These are phyloP conservation scores for Ptyas mucosa DNA, from an alignment of 2,113 vertebrate species.

Conservation along the genomic window DNA sequence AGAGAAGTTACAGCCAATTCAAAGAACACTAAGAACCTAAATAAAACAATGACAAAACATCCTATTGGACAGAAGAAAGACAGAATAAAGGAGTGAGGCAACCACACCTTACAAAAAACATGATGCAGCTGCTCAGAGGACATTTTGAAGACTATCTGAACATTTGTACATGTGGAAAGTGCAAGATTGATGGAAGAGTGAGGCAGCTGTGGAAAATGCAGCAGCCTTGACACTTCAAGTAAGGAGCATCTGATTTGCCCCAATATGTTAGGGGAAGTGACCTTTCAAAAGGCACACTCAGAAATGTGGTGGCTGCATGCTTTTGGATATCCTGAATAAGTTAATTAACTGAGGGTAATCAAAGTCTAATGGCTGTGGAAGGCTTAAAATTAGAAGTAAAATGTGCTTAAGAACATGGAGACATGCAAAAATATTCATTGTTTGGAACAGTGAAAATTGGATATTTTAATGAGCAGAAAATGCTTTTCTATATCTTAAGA, in stretches of 20 bases:
- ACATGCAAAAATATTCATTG: neutral
- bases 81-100: neutral
- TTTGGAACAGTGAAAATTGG: neutral
- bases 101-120: neutral
- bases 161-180: neutral
- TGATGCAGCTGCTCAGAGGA: neutral
- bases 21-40: neutral
- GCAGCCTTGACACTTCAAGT: neutral
- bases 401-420: neutral
- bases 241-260: neutral
- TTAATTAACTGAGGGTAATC: neutral
- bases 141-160: neutral
- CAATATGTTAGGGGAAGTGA: neutral
- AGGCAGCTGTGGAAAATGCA: neutral
- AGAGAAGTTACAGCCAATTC: neutral
- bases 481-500: neutral
- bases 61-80: neutral
- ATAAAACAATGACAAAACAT: neutral
- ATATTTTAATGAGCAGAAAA: neutral
- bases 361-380: neutral
- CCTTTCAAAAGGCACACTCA: neutral
- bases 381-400: neutral
- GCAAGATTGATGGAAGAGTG: neutral
- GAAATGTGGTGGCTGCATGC: neutral
- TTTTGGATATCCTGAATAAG: neutral